These are phyloP conservation scores for Heliconius hortense DNA, from an alignment of 2,888 invertebrate species.

Conservation along the genomic window DNA sequence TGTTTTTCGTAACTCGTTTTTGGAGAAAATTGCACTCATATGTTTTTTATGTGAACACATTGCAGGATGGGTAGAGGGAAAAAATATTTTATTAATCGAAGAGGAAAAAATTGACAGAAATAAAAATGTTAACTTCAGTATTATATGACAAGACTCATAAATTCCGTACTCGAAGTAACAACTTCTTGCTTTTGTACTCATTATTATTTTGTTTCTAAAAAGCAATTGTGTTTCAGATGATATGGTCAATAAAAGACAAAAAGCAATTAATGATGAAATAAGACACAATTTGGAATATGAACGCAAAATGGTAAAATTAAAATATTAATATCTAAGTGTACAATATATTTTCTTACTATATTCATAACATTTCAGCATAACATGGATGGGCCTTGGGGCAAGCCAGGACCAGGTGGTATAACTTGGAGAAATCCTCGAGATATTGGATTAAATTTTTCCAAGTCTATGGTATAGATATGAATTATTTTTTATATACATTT, in stretches of 20 bases:
- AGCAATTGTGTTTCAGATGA: conserved; percentile 74
- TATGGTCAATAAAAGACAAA: conserved; percentile 80
- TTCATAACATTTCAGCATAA: conserved; percentile 55
- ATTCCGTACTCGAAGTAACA: neutral
- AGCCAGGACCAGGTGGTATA: conserved; percentile 86
- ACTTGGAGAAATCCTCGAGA: conserved; percentile 88
- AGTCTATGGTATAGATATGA: conserved; percentile 85
- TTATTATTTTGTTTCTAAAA: conserved; percentile 5
- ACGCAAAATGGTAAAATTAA: conserved; percentile 80
- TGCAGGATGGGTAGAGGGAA: too few species aligned
- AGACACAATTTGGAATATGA: conserved; percentile 74
- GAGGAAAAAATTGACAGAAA: neutral
- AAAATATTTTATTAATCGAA: neutral
- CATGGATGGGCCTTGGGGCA: conserved; percentile 84
- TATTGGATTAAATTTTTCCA: conserved; percentile 87
- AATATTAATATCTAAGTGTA: neutral
- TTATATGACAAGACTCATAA: neutral
- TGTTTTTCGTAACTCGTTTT: too few species aligned
- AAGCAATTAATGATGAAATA: conserved; percentile 73
- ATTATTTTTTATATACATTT: neutral
- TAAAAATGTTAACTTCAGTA: too few species aligned
- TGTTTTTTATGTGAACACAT: too few species aligned
- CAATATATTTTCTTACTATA: conserved; percentile 43
- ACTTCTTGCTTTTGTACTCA: neutral
- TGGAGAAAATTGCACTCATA: too few species aligned